These are phyloP conservation scores for Archips xylosteana DNA, from an alignment of 2,888 invertebrate genomes.

Conservation along the genomic window DNA sequence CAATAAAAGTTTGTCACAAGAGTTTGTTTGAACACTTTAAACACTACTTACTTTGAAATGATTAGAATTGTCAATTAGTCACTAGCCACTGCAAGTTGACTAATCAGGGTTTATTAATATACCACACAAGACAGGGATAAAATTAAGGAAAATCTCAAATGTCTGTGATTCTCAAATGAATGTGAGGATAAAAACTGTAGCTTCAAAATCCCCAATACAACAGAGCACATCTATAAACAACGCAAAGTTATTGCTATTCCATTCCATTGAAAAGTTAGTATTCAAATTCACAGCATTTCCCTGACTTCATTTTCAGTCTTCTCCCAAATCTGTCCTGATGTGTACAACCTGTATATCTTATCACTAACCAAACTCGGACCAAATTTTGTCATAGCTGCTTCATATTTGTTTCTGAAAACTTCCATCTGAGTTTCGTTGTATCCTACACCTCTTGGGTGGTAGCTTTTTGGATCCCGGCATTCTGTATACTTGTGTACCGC, in stretches of 20 bases:
- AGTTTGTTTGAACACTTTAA: not conserved
- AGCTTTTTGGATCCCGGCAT: conserved; percentile 74
- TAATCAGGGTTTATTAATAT: not conserved
- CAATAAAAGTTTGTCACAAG: too few relatives aligned
- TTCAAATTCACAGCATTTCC: conserved; percentile 63
- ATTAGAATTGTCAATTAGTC: not conserved
- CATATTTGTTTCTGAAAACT: conserved; percentile 80
- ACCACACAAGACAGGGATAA: not conserved
- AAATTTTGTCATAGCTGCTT: conserved; percentile 82
- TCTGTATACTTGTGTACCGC: conserved; percentile 79
- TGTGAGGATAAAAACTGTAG: not conserved
- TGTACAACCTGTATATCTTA: conserved; percentile 78
- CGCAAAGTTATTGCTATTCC: not conserved
- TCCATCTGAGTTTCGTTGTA: conserved; percentile 80
- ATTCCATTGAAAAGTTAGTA: conserved; percentile 33
- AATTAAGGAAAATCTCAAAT: not conserved
- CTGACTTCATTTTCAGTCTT: conserved; percentile 67
- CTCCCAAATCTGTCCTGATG: conserved; percentile 81
- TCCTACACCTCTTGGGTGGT: conserved; percentile 62
- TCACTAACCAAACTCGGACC: conserved; percentile 76
- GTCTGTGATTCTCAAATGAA: not conserved
- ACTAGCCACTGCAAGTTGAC: not conserved
- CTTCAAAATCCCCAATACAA: not conserved
- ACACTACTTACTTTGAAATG: not conserved
- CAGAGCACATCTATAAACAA: not conserved